A percentile compares a stretch with the other conserved stretches of the same genome.
These are phyloP conservation scores for Abrostola tripartita DNA, from an alignment of 2,888 invertebrate species.

Conservation along the genomic window DNA sequence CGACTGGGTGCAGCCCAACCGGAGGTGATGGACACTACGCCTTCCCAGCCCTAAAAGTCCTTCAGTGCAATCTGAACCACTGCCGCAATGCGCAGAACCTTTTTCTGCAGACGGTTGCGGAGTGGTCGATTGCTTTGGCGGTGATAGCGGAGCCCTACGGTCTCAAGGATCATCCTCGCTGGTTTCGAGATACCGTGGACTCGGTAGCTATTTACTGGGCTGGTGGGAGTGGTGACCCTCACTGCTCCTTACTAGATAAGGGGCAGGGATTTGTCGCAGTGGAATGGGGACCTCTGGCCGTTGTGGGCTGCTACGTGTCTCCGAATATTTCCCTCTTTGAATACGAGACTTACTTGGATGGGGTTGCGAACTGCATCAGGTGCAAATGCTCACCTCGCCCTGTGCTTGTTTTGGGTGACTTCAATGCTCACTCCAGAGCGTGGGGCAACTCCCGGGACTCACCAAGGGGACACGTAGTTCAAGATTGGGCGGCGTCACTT, in stretches of 20 bases:
- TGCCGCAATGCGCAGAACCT: slow-evolving; percentile 1
- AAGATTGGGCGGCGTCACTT: neutral
- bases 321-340: neutral
- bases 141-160: no score
- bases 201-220: no score
- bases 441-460: neutral
- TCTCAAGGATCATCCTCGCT: no score
- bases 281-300: neutral
- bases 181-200: no score
- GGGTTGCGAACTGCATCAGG: neutral
- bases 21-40: neutral
- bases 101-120: neutral
- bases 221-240: no score
- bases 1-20: neutral
- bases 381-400: neutral
- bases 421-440: no score
- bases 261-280: neutral
- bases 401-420: slow-evolving; percentile 1
- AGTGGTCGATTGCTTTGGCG: no score
- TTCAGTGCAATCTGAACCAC: slow-evolving; percentile 2
- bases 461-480: neutral
- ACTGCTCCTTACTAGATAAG: no score
- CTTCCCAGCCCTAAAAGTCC: neutral
- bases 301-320: neutral
- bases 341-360: neutral